Percentiles rank a stretch among this genome's conserved stretches.
phyloP scores from a whole-genome alignment of 2,113 vertebrate species.

The Prionailurus viverrinus region DNA sequence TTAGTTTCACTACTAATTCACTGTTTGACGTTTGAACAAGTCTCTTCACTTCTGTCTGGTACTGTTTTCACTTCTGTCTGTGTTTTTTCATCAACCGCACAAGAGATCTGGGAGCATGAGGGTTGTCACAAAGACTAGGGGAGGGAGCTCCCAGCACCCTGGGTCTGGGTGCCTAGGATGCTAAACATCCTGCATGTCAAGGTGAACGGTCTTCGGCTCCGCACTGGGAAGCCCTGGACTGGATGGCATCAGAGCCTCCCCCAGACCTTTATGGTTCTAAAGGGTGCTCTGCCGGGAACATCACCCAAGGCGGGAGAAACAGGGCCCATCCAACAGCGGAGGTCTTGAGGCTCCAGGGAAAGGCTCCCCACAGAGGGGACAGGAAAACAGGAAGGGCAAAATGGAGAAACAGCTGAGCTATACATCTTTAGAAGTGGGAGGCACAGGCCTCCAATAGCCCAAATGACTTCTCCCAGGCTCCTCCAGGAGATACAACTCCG shows the following conservation, averaged over 20 bases:
- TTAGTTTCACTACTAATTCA: neutral
- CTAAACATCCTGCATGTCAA: neutral
- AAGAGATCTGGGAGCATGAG: neutral
- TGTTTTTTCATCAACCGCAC: neutral
- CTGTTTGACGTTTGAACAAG: neutral
- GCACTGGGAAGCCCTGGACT: neutral
- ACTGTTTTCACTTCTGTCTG: neutral
- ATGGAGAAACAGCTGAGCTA: neutral
- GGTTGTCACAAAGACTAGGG: neutral
- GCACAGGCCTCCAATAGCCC: neutral
- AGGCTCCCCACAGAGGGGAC: neutral
- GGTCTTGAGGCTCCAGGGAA: neutral
- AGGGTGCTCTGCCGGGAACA: neutral
- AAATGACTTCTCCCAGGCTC: neutral
- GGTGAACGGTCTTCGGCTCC: neutral
- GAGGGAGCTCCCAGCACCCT: neutral
- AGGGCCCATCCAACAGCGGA: neutral
- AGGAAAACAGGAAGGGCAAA: neutral
- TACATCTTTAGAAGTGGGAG: neutral
- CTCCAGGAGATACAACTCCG: neutral
- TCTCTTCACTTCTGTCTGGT: constrained; percentile 28
- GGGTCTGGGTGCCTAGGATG: neutral
- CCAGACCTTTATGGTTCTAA: neutral
- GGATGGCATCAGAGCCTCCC: neutral
- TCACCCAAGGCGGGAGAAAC: neutral